A percentile compares a stretch with the other conserved stretches of the same genome.
These are phyloP conservation scores for Lycaon pictus DNA, from an alignment of 2,113 vertebrate species.

Conservation along the genomic window DNA sequence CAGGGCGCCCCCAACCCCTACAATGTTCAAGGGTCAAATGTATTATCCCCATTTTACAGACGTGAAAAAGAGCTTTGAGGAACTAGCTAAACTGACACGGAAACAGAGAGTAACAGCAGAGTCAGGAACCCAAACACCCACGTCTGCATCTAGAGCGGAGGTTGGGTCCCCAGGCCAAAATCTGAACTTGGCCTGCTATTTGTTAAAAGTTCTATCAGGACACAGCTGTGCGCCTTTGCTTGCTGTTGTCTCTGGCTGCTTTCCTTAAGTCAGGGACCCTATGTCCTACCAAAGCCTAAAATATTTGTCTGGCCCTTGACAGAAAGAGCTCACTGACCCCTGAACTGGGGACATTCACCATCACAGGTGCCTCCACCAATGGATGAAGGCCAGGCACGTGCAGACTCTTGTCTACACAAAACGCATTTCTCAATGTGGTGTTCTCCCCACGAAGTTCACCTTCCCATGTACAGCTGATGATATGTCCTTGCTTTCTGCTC, in stretches of 20 bases:
- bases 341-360: neutral
- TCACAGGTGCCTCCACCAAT: accelerated
- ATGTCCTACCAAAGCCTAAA: neutral
- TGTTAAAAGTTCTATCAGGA: neutral
- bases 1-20: neutral
- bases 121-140: neutral
- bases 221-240: neutral
- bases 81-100: neutral
- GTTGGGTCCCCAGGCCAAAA: neutral
- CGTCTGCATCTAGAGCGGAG: neutral
- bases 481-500: neutral
- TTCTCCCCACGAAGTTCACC: neutral
- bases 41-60: neutral
- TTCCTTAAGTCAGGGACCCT: neutral
- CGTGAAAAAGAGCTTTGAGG: neutral
- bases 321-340: neutral
- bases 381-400: accelerated
- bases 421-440: accelerated
- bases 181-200: no score
- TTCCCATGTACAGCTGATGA: neutral
- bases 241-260: neutral
- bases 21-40: neutral
- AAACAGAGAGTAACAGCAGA: neutral
- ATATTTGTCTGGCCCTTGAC: neutral
- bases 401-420: neutral